Evolutionary conservation across 2,888 invertebrate species (phyloP), one percentile per base, ranked within the genome.

Genomic region (Sericinus montela): DNA sequence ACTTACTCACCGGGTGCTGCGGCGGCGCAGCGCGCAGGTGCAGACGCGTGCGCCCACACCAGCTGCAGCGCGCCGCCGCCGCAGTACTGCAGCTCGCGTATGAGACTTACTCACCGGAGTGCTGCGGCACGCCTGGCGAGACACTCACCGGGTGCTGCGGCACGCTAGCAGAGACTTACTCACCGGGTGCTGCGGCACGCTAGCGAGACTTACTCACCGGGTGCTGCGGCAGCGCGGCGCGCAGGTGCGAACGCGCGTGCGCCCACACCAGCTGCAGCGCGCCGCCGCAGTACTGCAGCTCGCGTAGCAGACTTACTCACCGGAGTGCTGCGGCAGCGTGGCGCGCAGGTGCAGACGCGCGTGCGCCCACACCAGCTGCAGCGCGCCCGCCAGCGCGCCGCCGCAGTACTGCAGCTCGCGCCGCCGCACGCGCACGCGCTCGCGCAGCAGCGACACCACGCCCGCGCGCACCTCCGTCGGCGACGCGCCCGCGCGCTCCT

Each of bases 311-410:
- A 13, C 15, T 4, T 11, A 10, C 44, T n/a, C 23, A 42, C 42
- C 54, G 7, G 45, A 40, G 14, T 15, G 11, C 25, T n/a, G 67
- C 59, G 34, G 72, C 69, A 13, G 91, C 90, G 92, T 90, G 57
- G 91, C 90, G 45, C 92, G 80, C 79, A 94, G 91, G 66, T 93
- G 93, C 66, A 92, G 92, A 60, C 94, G 92, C 43, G 94, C 77
- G 77, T 94, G 95, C 44, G 92, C 91, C 95, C 95, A 95, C 54
- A 95, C 85, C 53, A 96, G 89, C 67, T 94, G 94, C 45, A 95
- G 79, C 60, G 93, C 92, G 59, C 92, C 92, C 68, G 94, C 94
- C 15, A 93, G 91, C 48, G 94, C 93, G 65, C 92, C 91, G 42
- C 90, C 85, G 66, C 92, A 90, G 65, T 91, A 88, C 60, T 90